Evolutionary conservation across 1,140 invertebrate genomes (phyloP).

Genomic region (Eumeta japonica): DNA sequence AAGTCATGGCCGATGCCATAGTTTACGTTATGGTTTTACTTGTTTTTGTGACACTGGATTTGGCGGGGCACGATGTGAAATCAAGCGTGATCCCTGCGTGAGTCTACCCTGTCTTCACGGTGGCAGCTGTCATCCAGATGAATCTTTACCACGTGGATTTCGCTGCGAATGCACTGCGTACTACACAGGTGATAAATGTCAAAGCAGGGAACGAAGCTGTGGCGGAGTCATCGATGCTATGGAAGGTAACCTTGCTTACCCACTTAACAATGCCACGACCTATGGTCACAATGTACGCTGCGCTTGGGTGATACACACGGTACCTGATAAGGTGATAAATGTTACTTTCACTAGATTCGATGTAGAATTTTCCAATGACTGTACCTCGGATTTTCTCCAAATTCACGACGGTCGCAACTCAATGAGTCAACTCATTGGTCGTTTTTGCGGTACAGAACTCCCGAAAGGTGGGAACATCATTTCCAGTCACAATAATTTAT

Average conservation of each 20-base stretch:
- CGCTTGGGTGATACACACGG: constrained; percentile 74
- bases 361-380: constrained; percentile 61
- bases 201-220: constrained; percentile 56
- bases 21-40: constrained; percentile 39
- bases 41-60: constrained; percentile 64
- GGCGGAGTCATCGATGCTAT: constrained; percentile 63
- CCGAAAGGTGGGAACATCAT: constrained; percentile 70
- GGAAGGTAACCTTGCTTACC: constrained; percentile 66
- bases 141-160: constrained; percentile 25
- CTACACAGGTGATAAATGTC: constrained; percentile 34
- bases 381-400: constrained; percentile 64
- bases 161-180: constrained; percentile 63
- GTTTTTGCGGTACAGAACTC: constrained; percentile 70
- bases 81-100: constrained; percentile 60
- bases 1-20: constrained; percentile 62
- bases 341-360: constrained; percentile 75
- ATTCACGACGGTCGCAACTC: constrained; percentile 77
- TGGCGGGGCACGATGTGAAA: constrained; percentile 65
- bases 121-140: constrained; percentile 67
- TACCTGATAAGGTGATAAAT: constrained; percentile 69
- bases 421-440: constrained; percentile 66
- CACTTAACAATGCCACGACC: constrained; percentile 54
- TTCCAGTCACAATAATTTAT: constrained; percentile 71
- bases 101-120: constrained; percentile 81
- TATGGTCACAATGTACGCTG: constrained; percentile 72